Evolutionary conservation across 2,888 invertebrate genomes (phyloP).

Genomic region (Busseola fusca): DNA sequence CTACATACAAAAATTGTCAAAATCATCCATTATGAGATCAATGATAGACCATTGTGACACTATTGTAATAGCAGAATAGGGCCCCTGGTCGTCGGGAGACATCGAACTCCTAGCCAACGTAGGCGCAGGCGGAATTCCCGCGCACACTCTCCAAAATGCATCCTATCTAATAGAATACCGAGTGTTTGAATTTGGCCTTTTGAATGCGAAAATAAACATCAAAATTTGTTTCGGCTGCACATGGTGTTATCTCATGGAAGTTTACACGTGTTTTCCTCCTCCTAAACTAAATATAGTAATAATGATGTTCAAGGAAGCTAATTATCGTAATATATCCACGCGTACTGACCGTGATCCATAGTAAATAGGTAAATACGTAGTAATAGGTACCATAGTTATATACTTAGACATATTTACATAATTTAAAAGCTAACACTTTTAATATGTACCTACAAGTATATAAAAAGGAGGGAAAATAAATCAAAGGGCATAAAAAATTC

Average conservation of each 20-base stretch:
- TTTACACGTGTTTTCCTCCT: slow-evolving; percentile 16
- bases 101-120: no score
- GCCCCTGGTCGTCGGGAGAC: no score
- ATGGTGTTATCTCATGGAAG: neutral
- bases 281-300: slow-evolving; percentile 12
- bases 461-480: neutral
- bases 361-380: slow-evolving; percentile 17
- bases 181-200: no score
- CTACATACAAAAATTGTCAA: no score
- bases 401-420: neutral
- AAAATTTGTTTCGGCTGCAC: neutral
- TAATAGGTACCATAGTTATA: neutral
- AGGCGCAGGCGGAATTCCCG: no score
- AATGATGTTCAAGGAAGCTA: slow-evolving; percentile 23
- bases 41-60: no score
- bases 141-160: no score
- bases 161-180: no score
- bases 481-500: neutral
- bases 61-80: no score
- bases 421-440: neutral
- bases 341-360: slow-evolving; percentile 39
- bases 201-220: no score
- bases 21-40: no score
- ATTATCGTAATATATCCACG: neutral
- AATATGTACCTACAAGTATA: neutral